Base-by-base conservation (phyloP, 2,797 vertebrate genomes). In the Alauda arvensis region DNA sequence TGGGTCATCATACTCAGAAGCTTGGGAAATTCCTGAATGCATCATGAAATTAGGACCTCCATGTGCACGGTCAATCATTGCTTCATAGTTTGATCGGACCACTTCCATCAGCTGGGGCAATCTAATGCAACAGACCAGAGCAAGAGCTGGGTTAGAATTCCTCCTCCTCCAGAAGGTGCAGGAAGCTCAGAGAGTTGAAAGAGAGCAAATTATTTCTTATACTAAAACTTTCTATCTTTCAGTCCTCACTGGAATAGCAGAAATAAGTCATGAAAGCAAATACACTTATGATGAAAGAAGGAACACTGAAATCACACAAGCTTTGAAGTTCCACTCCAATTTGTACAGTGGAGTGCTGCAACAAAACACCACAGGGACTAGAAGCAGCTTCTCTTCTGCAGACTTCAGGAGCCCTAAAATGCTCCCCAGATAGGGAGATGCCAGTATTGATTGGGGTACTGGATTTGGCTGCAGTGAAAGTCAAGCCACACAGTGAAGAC, bases 21-120 rank as follows among this genome's bases (percentile, higher is more conserved):
- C 99, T 96, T 99, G 99, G 29, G 99, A 99, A 79, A 99, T 99
- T 89, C 99, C 99, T 93, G 99, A 99, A 95, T 99, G 99, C 99
- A 99, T 99, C 99, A 99, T 99, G 95, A 99, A 99, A 96, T 99
- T 99, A 49, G 99, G 99, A 78, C 99, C 99, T 28, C 99, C 99
- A 0, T 99, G 99, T 88, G 99, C 99, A 78, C 99, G 98, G 93
- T 99, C 99, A 89, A 99, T 99, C 99, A 99, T 99, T 69, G 99
- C 99, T 96, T 99, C 99, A 13, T 99, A 99, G 96, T 99, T 99
- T 87, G 99, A 99, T 76, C 99, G 98, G 59, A 99, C 98, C 53
- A 99, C 98, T 96, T 99, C 99, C 99, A 99, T 99, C 93, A 99
- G 97, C 95, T 99, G 99, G 3, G 99, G 99, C 83, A 99, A 98